A percentile compares a stretch with the other conserved stretches of the same genome.
phyloP scores from a whole-genome alignment of 2,113 vertebrate genomes.

The Excalfactoria chinensis region DNA sequence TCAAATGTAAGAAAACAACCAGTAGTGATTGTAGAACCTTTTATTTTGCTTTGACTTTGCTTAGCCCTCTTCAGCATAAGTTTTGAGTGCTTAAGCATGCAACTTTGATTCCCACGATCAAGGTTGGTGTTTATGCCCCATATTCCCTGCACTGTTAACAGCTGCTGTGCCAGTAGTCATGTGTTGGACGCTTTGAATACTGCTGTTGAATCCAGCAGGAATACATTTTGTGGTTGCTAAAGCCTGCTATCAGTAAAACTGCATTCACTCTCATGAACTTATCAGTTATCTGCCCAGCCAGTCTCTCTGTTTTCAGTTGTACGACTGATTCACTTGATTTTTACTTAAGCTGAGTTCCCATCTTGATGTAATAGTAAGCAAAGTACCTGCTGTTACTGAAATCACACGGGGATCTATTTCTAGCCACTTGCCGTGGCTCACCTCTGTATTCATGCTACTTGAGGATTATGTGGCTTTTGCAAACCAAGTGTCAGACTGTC shows the following conservation, averaged over 20 bases:
- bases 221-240: fast-evolving
- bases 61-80: not conserved
- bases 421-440: not conserved
- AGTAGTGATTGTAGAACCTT: not conserved
- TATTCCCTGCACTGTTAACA: not conserved
- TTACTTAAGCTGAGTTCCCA: not conserved
- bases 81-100: not conserved
- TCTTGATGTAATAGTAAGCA: not conserved
- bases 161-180: not conserved
- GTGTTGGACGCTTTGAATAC: fast-evolving
- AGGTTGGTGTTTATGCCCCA: fast-evolving
- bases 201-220: not conserved
- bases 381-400: not conserved
- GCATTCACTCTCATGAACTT: not conserved
- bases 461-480: not conserved
- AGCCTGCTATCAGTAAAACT: fast-evolving
- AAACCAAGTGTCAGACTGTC: not conserved
- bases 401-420: not conserved
- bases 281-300: not conserved
- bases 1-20: not conserved
- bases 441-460: not conserved
- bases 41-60: not conserved
- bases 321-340: not conserved
- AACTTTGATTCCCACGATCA: not conserved
- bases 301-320: not conserved